Conservation (phyloP, 2,113 vertebrate species). For the Ophthalmotilapia sp. region DNA sequence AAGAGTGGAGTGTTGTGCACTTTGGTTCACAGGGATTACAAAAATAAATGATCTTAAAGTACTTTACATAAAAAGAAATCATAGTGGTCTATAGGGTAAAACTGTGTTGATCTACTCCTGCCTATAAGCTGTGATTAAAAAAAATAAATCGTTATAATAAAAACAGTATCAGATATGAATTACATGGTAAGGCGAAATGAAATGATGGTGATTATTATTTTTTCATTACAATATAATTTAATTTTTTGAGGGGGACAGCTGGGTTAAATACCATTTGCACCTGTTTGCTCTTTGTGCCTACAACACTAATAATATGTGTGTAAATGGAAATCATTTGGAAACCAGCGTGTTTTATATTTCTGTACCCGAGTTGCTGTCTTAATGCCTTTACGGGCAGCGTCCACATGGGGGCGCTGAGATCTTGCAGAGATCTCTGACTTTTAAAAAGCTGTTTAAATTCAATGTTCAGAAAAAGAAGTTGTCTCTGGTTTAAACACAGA, state of each 20-base stretch:
- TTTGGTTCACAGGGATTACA: too few species aligned
- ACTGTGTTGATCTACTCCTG: too few species aligned
- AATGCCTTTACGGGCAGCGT: neutral
- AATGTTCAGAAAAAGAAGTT: neutral
- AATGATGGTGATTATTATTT: too few species aligned
- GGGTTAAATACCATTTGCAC: neutral
- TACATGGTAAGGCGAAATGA: too few species aligned
- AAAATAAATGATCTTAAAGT: too few species aligned
- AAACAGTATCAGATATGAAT: too few species aligned
- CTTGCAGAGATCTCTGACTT: neutral
- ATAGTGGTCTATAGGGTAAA: too few species aligned
- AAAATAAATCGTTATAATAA: too few species aligned
- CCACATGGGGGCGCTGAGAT: slow-evolving; percentile 16
- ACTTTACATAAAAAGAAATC: too few species aligned
- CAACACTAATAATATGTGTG: neutral
- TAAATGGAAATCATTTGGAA: neutral
- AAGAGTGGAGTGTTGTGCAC: too few species aligned
- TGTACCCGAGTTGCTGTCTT: neutral
- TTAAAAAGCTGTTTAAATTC: neutral
- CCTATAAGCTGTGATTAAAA: too few species aligned
- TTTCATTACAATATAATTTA: neutral
- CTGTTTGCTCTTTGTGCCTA: neutral
- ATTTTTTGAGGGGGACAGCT: neutral
- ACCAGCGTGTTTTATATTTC: neutral
- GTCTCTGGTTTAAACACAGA: accelerated